Base-by-base conservation (phyloP, 2,797 vertebrate species). In the Stomatorhinus walkeri region DNA sequence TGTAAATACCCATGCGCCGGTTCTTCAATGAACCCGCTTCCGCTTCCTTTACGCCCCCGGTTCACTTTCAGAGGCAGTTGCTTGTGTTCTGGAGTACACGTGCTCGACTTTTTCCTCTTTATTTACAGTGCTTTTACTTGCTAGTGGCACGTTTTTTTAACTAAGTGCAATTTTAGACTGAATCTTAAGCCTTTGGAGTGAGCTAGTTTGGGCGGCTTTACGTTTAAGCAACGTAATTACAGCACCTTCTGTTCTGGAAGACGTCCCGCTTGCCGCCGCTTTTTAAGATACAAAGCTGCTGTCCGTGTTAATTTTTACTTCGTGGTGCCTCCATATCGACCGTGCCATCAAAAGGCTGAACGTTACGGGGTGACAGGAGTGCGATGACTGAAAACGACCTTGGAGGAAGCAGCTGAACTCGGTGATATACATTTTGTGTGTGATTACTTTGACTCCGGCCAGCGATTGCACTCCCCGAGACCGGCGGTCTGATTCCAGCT, bases 11-110 rank as follows among this genome's bases (percentile, higher is more conserved):
- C 89, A 89, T 88, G 87, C 87, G 89, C 89, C 81, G 14, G 87
- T 49, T 43, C 51, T 9, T 28, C 32, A 14, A 49, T 24, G 76
- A 81, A 43, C 59, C 48, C 49, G 32, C 88, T 89, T 87, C 87
- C 90, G 88, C 90, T 94, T 95, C 94, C 94, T 93, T 59, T 92
- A 54, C 91, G 19, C 85, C 90, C 68, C 87, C 89, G 91, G 89
- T 89, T 91, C 91, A 90, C 52, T 90, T 84, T 79, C 86, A 72
- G 92, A 87, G 89, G 90, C 91, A 93, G 94, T 94, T 94, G 95
- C 93, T 94, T 94, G 93, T 95, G 94, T 93, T 90, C 91, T 87
- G 90, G 88, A 91, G 90, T 90, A 94, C 96, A 96, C 95, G 96
- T 96, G 96, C 89, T 94, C 59, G 88, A 86, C 87, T 92, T 94